Base-by-base conservation (phyloP, 2,888 invertebrate species). In the Torymus auratus region DNA sequence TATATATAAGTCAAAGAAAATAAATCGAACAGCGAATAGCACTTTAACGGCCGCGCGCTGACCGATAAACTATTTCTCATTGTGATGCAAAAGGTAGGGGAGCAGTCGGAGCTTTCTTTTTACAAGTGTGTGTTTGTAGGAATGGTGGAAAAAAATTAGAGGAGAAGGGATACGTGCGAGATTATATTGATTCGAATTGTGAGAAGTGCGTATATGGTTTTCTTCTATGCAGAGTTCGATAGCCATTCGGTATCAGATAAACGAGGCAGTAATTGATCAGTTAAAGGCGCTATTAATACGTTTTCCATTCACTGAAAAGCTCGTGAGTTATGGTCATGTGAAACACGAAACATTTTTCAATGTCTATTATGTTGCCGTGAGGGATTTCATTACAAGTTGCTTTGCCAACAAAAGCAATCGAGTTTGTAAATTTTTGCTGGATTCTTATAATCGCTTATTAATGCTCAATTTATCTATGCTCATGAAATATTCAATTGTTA, bases 11-110 rank as follows among this genome's bases (percentile, higher is more conserved):
- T 64, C 64, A 70, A 50, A 71, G 64, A 65, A 77, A 77, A 67
- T 79, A 74, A 79, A 68, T 68, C 62, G 50, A 70, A 71, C 70
- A 70, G 60, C 61, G 28, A 80, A 80, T 55, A 61, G 75, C 75
- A 71, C 80, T 80, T 80, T 64, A 60, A 62, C 60, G 65, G 70
- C 65, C 56, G 53, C 65, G 65, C 20, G 65, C 20, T 13, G 17
- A 41, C 56, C 73, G 64, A 74, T 62, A 68, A 73, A 68, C 13
- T 17, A 17, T 17, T 55, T 17, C 60, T 72, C 55, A 23, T 60
- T 65, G 53, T 17, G 53, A 72, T 61, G 67, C 20, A 67, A 65
- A 53, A 17, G 11, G 17, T 17, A 52, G 55, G 28, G 15, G 41
- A 41, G 7, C 7, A 41, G 41, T 41, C 7, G 41, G 7, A 41